Conservation (phyloP, 1,140 invertebrate species). For the Anastrepha obliqua region DNA sequence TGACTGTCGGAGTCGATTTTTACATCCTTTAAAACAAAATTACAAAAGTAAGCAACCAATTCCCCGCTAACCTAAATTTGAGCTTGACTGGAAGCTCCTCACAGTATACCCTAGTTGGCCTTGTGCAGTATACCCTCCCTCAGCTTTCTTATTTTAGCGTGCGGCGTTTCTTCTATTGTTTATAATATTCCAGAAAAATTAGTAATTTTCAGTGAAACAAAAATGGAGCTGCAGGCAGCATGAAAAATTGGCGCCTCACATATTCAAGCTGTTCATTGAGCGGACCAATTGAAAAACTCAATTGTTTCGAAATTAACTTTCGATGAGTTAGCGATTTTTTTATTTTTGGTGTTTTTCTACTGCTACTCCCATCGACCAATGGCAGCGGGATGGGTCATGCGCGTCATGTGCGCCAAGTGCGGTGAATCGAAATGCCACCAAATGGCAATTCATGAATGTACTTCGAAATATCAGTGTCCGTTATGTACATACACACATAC, state of each 20-base stretch:
- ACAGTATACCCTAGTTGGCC: too few relatives aligned
- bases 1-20: too few relatives aligned
- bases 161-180: too few relatives aligned
- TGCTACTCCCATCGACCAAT: not conserved
- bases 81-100: too few relatives aligned
- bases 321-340: constrained; percentile 54
- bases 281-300: constrained; percentile 17
- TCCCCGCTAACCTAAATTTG: too few relatives aligned
- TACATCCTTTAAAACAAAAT: too few relatives aligned
- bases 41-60: too few relatives aligned
- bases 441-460: constrained; percentile 36
- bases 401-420: not conserved
- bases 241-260: not conserved
- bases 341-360: not conserved
- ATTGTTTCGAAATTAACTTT: constrained; percentile 54
- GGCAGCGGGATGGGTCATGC: not conserved
- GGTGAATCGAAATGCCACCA: not conserved
- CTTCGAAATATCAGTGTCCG: too few relatives aligned
- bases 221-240: not conserved
- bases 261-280: constrained; percentile 8
- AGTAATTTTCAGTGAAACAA: not conserved
- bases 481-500: not conserved
- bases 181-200: too few relatives aligned
- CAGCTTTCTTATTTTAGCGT: too few relatives aligned
- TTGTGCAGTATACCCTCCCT: too few relatives aligned